Evolutionary conservation across 2,113 vertebrate species (phyloP), one percentile per base, ranked within the genome.

Genomic region (Malurus elegans): DNA sequence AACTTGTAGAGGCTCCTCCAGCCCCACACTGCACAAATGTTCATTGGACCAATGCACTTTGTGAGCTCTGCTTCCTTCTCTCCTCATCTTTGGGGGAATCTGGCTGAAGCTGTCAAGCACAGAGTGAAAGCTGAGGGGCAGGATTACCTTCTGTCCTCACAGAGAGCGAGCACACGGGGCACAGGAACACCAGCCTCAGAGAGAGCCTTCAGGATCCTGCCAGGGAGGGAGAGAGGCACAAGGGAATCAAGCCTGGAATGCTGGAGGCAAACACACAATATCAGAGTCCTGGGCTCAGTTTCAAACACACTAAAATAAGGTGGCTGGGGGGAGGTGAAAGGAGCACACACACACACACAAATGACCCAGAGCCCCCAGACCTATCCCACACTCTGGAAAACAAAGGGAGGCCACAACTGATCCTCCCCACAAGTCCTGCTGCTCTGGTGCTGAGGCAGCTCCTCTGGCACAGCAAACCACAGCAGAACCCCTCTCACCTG

Each of bases 121-220:
- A 32, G 66, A 69, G 51, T 14, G 21, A 73, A 87, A 92, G 67
- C n/a, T 47, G 67, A 73, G 23, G 42, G 80, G 18, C 48, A 67
- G 44, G 47, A 31, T 97, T 96, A 99, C 98, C 98, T 98, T 54
- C 95, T 93, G 88, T 98, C 98, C 92, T 98, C 97, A 12, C 98
- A 98, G 57, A 98, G 94, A 57, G 95, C 92, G 48, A 98, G 94
- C 54, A 98, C 97, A 71, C 92, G 86, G 54, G 98, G 98, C 38
- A 98, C 98, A 86, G 98, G 98, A 79, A 98, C 86, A 17, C 97
- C 98, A 45, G 95, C 93, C 17, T 86, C 96, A 12, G 86, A 81
- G 20, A 99, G 98, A 34, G 98, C 97, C 94, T 98, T 98, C 96
- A 98, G 94, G 31, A 99, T 18, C 93, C 98, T 99, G 93, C 56